Conservation (phyloP, 2,797 vertebrate species). For the Lates japonicus region DNA sequence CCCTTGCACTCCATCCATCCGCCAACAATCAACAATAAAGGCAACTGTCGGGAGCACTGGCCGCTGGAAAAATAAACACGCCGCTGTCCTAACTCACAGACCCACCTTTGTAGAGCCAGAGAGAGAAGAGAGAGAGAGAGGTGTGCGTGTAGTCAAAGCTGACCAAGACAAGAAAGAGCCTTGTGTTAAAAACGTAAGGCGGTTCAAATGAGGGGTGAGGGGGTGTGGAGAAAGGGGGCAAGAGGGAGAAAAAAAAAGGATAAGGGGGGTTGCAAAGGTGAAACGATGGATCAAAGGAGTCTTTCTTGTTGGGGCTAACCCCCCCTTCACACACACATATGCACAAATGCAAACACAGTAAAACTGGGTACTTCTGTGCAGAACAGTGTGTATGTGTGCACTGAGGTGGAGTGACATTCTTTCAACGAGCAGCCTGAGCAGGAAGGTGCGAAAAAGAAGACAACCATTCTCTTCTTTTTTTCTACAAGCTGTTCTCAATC, state of each 20-base stretch:
- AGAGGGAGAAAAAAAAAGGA: conserved; percentile 43
- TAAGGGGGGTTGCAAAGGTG: conserved; percentile 74
- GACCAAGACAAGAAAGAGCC: conserved; percentile 90
- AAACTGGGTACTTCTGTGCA: conserved; percentile 49
- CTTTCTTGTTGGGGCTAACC: conserved; percentile 77
- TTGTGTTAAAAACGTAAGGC: conserved; percentile 88
- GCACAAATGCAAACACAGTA: conserved; percentile 61
- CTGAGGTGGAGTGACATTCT: conserved; percentile 69
- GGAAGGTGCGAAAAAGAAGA: conserved; percentile 48
- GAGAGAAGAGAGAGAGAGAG: conserved; percentile 70
- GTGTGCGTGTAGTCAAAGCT: conserved; percentile 77
- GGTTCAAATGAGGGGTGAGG: conserved; percentile 79
- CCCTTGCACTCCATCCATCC: conserved; percentile 78
- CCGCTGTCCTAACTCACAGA: conserved; percentile 89
- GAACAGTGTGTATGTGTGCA: conserved; percentile 17
- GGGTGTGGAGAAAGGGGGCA: conserved; percentile 47
- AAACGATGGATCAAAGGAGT: conserved; percentile 83
- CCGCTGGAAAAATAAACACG: conserved; percentile 90
- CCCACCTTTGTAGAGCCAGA: conserved; percentile 87
- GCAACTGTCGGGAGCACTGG: conserved; percentile 90
- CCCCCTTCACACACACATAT: conserved; percentile 8
- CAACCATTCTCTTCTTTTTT: conserved; percentile 39
- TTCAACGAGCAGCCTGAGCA: conserved; percentile 78
- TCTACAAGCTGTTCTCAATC: conserved; percentile 40
- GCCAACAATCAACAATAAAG: conserved; percentile 95